These are phyloP conservation scores for Porites cylindrica DNA, from an alignment of 92 coral and sea anemone species.

Conservation along the genomic window DNA sequence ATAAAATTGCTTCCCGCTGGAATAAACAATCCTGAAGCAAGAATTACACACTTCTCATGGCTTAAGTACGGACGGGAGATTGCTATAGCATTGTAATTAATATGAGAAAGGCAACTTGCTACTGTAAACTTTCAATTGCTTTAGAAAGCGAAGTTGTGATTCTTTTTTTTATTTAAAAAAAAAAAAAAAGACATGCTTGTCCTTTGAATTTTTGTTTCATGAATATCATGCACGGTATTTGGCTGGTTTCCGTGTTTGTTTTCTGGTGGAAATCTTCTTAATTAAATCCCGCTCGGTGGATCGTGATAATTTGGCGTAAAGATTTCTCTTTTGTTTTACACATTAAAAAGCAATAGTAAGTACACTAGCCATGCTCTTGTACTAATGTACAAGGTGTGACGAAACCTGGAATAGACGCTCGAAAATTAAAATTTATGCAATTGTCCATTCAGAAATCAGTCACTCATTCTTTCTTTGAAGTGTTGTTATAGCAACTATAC, in stretches of 20 bases:
- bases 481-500: slow-evolving; percentile 14
- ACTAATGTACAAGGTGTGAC: neutral
- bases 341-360: neutral
- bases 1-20: neutral
- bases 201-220: too few species aligned
- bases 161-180: too few species aligned
- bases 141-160: too few species aligned
- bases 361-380: neutral
- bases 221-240: too few species aligned
- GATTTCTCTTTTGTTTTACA: neutral
- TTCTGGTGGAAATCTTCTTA: neutral
- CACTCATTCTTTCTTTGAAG: neutral
- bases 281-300: neutral
- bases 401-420: neutral
- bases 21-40: neutral
- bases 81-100: too few species aligned
- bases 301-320: neutral
- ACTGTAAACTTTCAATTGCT: too few species aligned
- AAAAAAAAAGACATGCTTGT: too few species aligned
- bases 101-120: too few species aligned
- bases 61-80: too few species aligned
- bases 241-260: neutral
- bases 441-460: neutral
- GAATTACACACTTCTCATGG: neutral
- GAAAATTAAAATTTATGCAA: neutral